Evolutionary conservation across 2,113 vertebrate species (phyloP).

Genomic region (Macrotis lagotis): DNA sequence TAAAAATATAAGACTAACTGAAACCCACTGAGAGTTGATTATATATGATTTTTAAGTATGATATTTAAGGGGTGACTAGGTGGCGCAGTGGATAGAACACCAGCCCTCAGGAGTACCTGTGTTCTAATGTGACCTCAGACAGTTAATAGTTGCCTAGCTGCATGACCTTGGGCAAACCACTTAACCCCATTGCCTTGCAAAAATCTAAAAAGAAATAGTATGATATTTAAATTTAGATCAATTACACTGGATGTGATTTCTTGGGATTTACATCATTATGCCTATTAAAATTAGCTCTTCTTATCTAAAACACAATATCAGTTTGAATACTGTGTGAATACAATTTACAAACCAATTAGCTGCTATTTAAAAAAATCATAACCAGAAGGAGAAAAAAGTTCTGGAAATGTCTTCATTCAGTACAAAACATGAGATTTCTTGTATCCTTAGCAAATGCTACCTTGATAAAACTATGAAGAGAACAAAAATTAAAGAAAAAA

Average conservation of each 20-base stretch:
- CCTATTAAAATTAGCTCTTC: slow-evolving; percentile 15
- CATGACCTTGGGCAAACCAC: too few species aligned
- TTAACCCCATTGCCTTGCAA: too few species aligned
- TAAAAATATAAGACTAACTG: slow-evolving; percentile 32
- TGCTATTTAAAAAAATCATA: slow-evolving; percentile 44
- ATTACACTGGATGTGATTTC: slow-evolving; percentile 2
- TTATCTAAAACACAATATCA: slow-evolving; percentile 39
- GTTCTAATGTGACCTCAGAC: too few species aligned
- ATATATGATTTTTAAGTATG: too few species aligned
- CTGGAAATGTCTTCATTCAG: slow-evolving; percentile 46
- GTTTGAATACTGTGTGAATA: slow-evolving; percentile 43
- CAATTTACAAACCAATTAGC: slow-evolving; percentile 25
- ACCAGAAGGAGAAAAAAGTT: slow-evolving; percentile 27
- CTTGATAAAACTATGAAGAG: slow-evolving; percentile 52
- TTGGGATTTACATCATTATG: slow-evolving; percentile 13
- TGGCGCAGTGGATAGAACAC: too few species aligned
- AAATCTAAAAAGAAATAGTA: too few species aligned
- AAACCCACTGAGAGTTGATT: slow-evolving; percentile 13
- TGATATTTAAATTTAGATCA: slow-evolving; percentile 62
- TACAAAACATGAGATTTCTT: background rate
- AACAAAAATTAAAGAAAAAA: slow-evolving; percentile 13
- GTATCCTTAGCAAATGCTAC: slow-evolving; percentile 39
- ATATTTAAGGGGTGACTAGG: too few species aligned
- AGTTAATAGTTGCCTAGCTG: too few species aligned
- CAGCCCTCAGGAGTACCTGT: too few species aligned